These are phyloP conservation scores for Euwallacea similis DNA, from an alignment of 1,140 invertebrate species.

Conservation along the genomic window DNA sequence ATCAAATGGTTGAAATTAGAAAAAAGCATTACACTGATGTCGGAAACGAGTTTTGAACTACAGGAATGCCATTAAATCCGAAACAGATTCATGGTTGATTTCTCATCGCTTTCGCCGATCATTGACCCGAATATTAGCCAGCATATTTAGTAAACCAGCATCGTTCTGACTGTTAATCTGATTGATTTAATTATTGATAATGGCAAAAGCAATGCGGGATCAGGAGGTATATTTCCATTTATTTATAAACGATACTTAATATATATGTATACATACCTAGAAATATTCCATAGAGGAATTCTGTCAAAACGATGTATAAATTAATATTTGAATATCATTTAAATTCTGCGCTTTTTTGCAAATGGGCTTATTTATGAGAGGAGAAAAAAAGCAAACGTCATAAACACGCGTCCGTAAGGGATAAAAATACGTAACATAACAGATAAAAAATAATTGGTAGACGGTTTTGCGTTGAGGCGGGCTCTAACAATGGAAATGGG, in stretches of 20 bases:
- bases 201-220: neutral
- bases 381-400: neutral
- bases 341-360: neutral
- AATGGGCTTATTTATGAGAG: neutral
- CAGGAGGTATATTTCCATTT: neutral
- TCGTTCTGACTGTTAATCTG: neutral
- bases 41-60: too few relatives aligned
- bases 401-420: neutral
- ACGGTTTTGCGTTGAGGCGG: conserved; percentile 13
- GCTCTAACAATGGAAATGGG: conserved; percentile 23
- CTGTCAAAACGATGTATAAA: neutral
- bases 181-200: neutral
- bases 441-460: conserved; percentile 26
- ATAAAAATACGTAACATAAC: conserved; percentile 13
- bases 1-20: too few relatives aligned
- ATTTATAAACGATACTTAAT: neutral
- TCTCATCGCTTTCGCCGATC: neutral
- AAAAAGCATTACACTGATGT: too few relatives aligned
- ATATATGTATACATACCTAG: neutral
- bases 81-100: neutral
- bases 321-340: neutral
- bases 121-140: neutral
- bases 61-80: neutral
- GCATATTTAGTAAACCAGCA: conserved; percentile 1
- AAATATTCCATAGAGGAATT: neutral